Conservation (phyloP, 2,888 invertebrate species). For the Pterostichus niger region DNA sequence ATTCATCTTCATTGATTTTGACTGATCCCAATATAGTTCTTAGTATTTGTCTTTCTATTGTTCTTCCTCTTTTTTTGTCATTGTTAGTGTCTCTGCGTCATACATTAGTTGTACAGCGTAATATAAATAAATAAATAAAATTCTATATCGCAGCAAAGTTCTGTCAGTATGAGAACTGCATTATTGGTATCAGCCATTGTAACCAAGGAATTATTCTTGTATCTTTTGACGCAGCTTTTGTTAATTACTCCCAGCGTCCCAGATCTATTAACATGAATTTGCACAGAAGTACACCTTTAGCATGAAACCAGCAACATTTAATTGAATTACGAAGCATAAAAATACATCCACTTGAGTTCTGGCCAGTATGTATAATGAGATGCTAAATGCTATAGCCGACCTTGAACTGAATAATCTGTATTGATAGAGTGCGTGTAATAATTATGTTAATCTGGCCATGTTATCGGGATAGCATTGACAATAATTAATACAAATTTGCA, state of each 20-base stretch:
- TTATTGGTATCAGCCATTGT: too few species aligned
- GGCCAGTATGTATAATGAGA: constrained; percentile 17
- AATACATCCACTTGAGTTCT: background rate
- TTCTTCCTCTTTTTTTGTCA: too few species aligned
- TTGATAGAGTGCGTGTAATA: constrained; percentile 40
- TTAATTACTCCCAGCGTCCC: constrained; percentile 19
- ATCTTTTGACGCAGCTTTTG: constrained; percentile 17
- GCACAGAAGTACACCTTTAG: constrained; percentile 44
- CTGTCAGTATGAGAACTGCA: too few species aligned
- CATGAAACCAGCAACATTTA: constrained; percentile 9
- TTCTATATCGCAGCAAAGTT: too few species aligned
- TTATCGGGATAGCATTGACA: constrained; percentile 54
- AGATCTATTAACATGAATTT: constrained; percentile 39
- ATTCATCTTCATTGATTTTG: too few species aligned
- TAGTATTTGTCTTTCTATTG: too few species aligned
- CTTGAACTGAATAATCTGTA: constrained; percentile 32
- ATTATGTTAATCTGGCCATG: constrained; percentile 51
- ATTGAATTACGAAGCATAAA: constrained; percentile 33
- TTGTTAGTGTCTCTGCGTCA: too few species aligned
- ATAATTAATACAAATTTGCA: constrained; percentile 60
- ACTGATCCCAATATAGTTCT: too few species aligned
- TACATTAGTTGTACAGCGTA: too few species aligned
- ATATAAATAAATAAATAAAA: too few species aligned
- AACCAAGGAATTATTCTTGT: too few species aligned
- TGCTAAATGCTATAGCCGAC: constrained; percentile 42